Evolutionary conservation across 2,113 vertebrate species (phyloP), one percentile per base, ranked within the genome.

Genomic region (Dascyllus trimaculatus): DNA sequence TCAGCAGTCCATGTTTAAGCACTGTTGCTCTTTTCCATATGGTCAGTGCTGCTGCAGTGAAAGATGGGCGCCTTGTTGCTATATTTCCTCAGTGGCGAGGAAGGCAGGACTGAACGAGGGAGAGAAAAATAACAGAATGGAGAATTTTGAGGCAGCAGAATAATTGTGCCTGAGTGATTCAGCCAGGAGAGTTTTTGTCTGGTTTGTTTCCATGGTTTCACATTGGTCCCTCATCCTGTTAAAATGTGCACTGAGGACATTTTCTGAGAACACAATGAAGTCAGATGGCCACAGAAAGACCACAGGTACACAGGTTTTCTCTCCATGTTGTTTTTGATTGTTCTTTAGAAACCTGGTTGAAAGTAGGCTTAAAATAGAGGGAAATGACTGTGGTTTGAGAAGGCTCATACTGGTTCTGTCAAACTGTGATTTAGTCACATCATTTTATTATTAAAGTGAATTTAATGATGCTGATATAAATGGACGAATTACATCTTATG

Each of bases 191-290:
- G 58, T 76, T 85, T 83, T 71, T 80, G 80, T 85, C 49, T 68
- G 75, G 40, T 83, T 75, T 48, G 88, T 91, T 92, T 86, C 88
- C 88, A 92, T 92, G 91, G 91, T 92, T 92, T 89, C 86, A 68
- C 79, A 81, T 81, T 45, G 17, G 75, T 67, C 73, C 72, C 70
- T 84, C 69, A 59, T 84, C 71, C 69, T 63, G 69, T 24, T 84
- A 26, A 88, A 83, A 75, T 72, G 76, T 79, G 53, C 22, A 35
- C 62, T 18, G 66, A 87, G 82, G 69, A 90, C 68, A 57, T 82
- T 82, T 88, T 84, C 75, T 66, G 25, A 77, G 81, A 86, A 77
- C 48, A 80, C 62, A 53, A 58, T 64, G 38, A 67, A 70, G 76
- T 76, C 46, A 70, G 67, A 59, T 24, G 29, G 74, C 26, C 57